These are phyloP conservation scores for Euura lappo DNA, from an alignment of 1,140 invertebrate genomes.

Conservation along the genomic window DNA sequence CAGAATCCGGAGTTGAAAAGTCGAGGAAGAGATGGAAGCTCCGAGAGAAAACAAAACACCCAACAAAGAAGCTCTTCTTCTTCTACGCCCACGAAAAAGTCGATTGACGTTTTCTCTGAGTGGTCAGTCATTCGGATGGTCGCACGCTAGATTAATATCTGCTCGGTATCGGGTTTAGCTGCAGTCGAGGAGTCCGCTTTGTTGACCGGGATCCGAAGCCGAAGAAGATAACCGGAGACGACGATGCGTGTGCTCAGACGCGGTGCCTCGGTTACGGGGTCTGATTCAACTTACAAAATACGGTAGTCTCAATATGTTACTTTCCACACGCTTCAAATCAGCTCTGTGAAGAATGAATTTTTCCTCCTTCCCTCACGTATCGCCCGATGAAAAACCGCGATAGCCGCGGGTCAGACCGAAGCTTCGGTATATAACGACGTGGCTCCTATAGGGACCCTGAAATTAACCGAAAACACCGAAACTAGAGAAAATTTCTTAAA, in stretches of 20 bases:
- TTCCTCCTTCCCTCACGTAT: too few species aligned
- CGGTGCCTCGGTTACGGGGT: neutral
- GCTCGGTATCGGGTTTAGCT: neutral
- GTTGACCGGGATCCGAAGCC: neutral
- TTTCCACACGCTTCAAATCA: too few species aligned
- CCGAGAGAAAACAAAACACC: neutral
- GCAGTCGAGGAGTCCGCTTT: neutral
- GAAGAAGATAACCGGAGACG: slow-evolving; percentile 1
- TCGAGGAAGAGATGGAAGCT: too few species aligned
- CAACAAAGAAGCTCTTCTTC: neutral
- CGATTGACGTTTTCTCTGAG: neutral
- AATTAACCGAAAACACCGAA: slow-evolving; percentile 18
- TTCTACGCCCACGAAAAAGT: neutral
- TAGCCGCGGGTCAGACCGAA: too few species aligned
- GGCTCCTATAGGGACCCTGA: neutral
- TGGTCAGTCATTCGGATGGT: slow-evolving; percentile 3
- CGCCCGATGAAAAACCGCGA: too few species aligned
- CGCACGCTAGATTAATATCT: neutral
- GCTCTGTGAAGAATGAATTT: too few species aligned
- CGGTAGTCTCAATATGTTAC: too few species aligned
- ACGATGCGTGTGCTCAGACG: neutral
- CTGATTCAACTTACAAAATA: too few species aligned
- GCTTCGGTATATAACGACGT: too few species aligned
- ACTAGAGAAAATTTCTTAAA: slow-evolving; percentile 40
- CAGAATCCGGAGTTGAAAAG: too few species aligned